phyloP scores from a whole-genome alignment of 2,113 vertebrate genomes.

The Lampris incognitus region DNA sequence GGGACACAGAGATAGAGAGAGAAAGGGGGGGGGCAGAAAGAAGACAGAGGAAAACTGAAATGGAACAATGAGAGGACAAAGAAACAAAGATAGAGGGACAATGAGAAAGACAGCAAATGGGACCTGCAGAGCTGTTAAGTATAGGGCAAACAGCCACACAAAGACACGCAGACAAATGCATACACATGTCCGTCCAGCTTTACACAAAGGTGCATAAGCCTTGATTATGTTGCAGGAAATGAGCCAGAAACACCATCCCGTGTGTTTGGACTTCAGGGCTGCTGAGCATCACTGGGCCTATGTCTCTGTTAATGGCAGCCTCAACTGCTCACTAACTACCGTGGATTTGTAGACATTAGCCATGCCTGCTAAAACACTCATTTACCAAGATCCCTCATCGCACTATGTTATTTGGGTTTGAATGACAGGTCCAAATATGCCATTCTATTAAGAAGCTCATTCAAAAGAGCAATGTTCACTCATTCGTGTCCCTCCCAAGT shows the following conservation, averaged over 20 bases:
- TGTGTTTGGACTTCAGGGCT: constrained; percentile 81
- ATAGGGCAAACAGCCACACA: not conserved
- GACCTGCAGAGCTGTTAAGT: constrained; percentile 18
- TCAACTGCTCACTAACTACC: constrained; percentile 79
- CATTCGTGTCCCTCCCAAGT: constrained; percentile 69
- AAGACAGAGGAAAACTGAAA: too few species aligned
- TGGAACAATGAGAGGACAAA: not conserved
- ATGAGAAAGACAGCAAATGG: constrained; percentile 45
- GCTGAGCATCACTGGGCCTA: constrained; percentile 83
- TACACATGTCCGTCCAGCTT: constrained; percentile 46
- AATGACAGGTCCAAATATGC: constrained; percentile 79
- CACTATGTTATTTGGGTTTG: constrained; percentile 66
- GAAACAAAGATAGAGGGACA: not conserved
- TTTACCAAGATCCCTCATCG: constrained; percentile 75
- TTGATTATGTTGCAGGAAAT: constrained; percentile 83
- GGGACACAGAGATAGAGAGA: constrained; percentile 49
- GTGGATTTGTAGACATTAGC: constrained; percentile 80
- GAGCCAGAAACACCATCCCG: constrained; percentile 80
- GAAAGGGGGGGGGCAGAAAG: constrained; percentile 23
- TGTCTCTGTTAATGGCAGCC: constrained; percentile 74
- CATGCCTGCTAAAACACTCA: constrained; percentile 77
- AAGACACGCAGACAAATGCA: constrained; percentile 28
- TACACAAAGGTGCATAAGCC: constrained; percentile 77
- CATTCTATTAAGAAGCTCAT: constrained; percentile 70
- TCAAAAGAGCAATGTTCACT: constrained; percentile 74